A percentile compares a stretch with the other conserved stretches of the same genome.
These are phyloP conservation scores for Mareca penelope DNA, from an alignment of 2,797 vertebrate genomes.

Conservation along the genomic window DNA sequence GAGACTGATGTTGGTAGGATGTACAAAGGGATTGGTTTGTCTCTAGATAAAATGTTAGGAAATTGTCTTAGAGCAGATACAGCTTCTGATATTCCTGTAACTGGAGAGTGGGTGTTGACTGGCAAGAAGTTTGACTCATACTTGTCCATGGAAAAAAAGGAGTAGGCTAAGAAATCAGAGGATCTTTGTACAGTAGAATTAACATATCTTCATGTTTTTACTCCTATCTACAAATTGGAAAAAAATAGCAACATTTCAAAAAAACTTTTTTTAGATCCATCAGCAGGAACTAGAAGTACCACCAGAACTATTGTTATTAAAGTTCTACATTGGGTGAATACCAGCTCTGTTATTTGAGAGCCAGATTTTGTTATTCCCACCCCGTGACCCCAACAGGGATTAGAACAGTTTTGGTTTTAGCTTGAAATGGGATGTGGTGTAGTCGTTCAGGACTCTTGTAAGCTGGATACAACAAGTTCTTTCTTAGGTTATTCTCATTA, in stretches of 20 bases:
- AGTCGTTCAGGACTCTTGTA: neutral
- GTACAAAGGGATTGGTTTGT: neutral
- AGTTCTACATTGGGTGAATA: neutral
- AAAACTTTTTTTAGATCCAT: neutral
- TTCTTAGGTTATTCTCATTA: neutral
- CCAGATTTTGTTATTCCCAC: neutral
- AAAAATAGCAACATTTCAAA: neutral
- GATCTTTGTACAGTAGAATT: conserved; percentile 10
- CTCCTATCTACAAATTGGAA: neutral
- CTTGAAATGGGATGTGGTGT: neutral
- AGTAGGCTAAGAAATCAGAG: conserved; percentile 12
- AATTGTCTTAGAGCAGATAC: conserved; percentile 20
- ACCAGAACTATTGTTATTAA: neutral
- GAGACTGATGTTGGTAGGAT: neutral
- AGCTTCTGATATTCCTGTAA: conserved; percentile 60
- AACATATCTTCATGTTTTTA: neutral
- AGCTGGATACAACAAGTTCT: neutral
- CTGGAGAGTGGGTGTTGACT: conserved; percentile 59
- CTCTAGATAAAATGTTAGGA: conserved; percentile 32
- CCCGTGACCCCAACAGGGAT: neutral
- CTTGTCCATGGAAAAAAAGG: neutral
- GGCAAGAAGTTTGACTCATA: conserved; percentile 63
- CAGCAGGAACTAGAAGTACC: neutral
- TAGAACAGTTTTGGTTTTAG: neutral
- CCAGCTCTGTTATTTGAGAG: neutral